These are phyloP conservation scores for Autographa gamma DNA, from an alignment of 2,888 invertebrate species.

Conservation along the genomic window DNA sequence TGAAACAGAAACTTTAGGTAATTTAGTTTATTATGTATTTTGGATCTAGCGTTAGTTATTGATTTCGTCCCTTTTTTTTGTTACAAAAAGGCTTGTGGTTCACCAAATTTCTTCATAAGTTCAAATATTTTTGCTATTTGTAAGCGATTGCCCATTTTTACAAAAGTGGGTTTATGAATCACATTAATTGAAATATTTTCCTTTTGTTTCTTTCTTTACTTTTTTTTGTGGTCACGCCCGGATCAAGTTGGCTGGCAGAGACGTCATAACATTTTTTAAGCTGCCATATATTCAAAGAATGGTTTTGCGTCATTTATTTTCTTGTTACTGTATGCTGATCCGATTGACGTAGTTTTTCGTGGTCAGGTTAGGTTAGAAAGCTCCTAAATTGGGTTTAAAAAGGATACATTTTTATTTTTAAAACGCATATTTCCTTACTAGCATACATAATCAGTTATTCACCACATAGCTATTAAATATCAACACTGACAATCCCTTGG, in stretches of 20 bases:
- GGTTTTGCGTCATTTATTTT: conserved; percentile 4
- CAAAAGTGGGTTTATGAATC: background rate
- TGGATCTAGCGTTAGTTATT: too few relatives aligned
- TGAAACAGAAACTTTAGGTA: conserved; percentile 7
- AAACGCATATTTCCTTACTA: too few relatives aligned
- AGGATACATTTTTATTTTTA: too few relatives aligned
- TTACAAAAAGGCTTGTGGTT: too few relatives aligned
- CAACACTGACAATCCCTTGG: conserved; percentile 18
- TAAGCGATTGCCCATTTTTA: too few relatives aligned
- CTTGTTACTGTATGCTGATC: background rate
- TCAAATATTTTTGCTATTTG: too few relatives aligned
- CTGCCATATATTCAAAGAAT: background rate
- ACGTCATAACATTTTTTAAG: conserved; percentile 1
- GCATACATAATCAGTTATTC: conserved; percentile 16
- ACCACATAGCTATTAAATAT: conserved; percentile 33
- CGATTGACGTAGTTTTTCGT: background rate
- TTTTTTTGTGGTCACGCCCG: background rate
- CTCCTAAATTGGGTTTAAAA: too few relatives aligned
- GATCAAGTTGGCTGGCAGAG: background rate
- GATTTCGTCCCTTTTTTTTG: too few relatives aligned
- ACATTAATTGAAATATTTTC: background rate
- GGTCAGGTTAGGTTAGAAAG: background rate
- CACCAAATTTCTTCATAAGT: too few relatives aligned
- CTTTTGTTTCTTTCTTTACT: background rate
- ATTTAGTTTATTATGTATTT: background rate